These are phyloP conservation scores for Sinella curviseta DNA, from an alignment of 1,140 invertebrate species.

Conservation along the genomic window DNA sequence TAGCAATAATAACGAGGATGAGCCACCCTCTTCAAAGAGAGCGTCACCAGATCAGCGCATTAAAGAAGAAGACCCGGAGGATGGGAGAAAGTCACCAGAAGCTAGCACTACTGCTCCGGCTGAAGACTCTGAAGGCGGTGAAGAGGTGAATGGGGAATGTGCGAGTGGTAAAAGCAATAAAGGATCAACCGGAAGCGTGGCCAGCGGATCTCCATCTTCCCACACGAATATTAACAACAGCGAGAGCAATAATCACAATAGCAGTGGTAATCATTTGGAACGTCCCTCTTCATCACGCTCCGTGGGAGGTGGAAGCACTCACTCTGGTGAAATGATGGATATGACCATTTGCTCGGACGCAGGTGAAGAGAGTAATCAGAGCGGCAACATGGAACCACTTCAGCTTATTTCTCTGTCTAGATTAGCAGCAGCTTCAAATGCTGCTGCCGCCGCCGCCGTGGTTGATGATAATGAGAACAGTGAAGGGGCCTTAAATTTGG, in stretches of 20 bases:
- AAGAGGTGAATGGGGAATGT: neutral
- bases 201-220: neutral
- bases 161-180: neutral
- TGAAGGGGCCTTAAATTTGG: neutral
- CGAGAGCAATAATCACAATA: constrained; percentile 18
- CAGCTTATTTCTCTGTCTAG: neutral
- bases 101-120: neutral
- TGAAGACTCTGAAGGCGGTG: neutral
- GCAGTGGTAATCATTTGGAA: neutral
- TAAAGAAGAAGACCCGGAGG: neutral
- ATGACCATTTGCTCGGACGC: neutral
- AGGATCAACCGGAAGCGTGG: constrained; percentile 3
- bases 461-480: neutral
- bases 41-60: neutral
- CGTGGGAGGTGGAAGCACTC: neutral
- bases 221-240: neutral
- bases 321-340: neutral
- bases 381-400: constrained; percentile 5
- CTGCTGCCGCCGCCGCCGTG: too few relatives aligned
- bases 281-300: neutral
- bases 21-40: neutral
- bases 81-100: neutral
- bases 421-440: neutral
- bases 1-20: neutral
- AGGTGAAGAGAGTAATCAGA: constrained; percentile 5